These are phyloP conservation scores for Brachypodius melanocephalos DNA, from an alignment of 2,113 vertebrate species.

Conservation along the genomic window DNA sequence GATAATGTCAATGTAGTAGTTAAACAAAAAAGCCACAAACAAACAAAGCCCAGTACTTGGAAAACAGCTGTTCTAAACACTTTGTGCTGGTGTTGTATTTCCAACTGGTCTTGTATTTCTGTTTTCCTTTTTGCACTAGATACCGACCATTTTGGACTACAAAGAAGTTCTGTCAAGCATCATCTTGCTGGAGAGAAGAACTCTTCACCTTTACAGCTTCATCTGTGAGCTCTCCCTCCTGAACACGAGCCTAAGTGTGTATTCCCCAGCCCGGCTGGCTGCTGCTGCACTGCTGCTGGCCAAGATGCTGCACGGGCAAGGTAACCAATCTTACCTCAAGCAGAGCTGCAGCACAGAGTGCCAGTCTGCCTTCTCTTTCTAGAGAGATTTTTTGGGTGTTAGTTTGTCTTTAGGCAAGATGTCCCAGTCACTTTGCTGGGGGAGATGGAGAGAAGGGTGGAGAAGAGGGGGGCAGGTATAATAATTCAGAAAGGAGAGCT, in stretches of 20 bases:
- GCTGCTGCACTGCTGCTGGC: conserved; percentile 86
- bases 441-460: not conserved
- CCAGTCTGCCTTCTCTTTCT: not conserved
- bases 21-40: not conserved
- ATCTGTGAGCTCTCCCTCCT: conserved; percentile 92
- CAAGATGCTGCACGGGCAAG: conserved; percentile 83
- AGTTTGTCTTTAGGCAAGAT: not conserved
- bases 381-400: not conserved
- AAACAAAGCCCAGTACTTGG: not conserved
- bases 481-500: not conserved
- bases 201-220: conserved; percentile 87
- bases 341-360: not conserved
- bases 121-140: conserved; percentile 65
- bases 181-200: conserved; percentile 76
- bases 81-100: not conserved
- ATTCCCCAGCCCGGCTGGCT: conserved; percentile 82
- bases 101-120: too few species aligned
- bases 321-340: conserved; percentile 51
- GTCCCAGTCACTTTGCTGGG: not conserved
- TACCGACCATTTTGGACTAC: conserved; percentile 89
- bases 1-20: not conserved
- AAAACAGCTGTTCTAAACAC: not conserved
- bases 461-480: not conserved
- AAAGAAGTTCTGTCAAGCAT: conserved; percentile 86
- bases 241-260: conserved; percentile 80